These are phyloP conservation scores for Trachops cirrhosus DNA, from an alignment of 2,797 vertebrate genomes.

Conservation along the genomic window DNA sequence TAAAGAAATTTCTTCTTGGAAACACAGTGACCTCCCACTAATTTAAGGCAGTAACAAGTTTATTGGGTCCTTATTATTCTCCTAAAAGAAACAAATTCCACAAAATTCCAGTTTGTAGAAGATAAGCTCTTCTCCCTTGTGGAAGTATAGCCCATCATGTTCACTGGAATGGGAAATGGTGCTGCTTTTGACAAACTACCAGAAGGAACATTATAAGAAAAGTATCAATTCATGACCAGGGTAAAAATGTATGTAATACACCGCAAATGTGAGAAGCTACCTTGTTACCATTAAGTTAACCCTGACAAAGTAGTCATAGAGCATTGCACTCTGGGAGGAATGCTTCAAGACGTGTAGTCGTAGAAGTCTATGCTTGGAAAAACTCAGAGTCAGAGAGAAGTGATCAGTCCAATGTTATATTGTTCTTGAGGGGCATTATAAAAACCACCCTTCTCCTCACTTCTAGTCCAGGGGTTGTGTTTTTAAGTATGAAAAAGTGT, in stretches of 20 bases:
- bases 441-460: background rate
- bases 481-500: background rate
- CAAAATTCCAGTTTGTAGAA: background rate
- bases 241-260: background rate
- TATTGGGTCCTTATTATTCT: background rate
- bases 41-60: background rate
- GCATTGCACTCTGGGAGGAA: background rate
- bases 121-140: background rate
- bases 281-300: background rate
- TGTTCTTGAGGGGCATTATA: background rate
- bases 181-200: background rate
- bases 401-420: background rate
- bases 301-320: background rate
- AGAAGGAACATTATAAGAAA: background rate
- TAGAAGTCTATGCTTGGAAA: background rate
- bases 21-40: background rate
- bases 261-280: background rate
- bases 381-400: background rate
- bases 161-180: background rate
- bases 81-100: background rate
- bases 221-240: background rate
- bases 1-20: background rate
- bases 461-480: background rate
- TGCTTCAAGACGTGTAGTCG: background rate
- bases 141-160: background rate